Evolutionary conservation across 2,888 invertebrate genomes (phyloP), one percentile per base, ranked within the genome.

Genomic region (Mongoloraphidia duomilia): DNA sequence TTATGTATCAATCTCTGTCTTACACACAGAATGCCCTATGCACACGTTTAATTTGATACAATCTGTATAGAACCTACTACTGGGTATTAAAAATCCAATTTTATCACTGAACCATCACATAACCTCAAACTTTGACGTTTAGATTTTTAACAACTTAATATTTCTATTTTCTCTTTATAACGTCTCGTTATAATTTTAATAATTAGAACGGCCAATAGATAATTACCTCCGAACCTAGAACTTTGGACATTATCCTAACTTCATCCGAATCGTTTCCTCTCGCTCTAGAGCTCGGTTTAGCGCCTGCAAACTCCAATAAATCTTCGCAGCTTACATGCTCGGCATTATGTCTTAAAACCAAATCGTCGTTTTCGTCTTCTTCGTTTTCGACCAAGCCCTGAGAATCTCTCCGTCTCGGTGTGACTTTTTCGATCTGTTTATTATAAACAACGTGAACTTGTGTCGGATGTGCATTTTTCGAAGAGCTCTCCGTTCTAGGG

Each of bases 281-380:
- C 44, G 88, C 86, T 41, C 83, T 76, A 0, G 89, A 87, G 57
- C 82, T 84, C 0, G 89, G 89, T 53, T 84, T 85, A 56, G 82
- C 80, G 63, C 85, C 83, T 0, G 89, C 86, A 61, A 93, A 93
- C 63, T 92, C 91, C 48, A 92, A 66, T 49, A 93, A 70, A 69
- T 93, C 92, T 65, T 93, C 93, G 58, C 91, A 92, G 44, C 90
- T 91, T 1, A 92, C 92, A 57, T 89, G 85, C 61, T 91, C 90
- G 43, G 81, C 74, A 61, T 59, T 55, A 51, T 55, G 51, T 43
- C 58, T 52, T 34, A 56, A 55, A 12, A 43, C 36, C 35, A 53
- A 41, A 34, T 58, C 58, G 9, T 56, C 58, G 11, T 47, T 55
- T 39, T 56, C 45, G 12, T 17, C 49, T 14, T 54, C 53, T 40